Conservation (phyloP, 2,113 vertebrate genomes). For the Alligator mississippiensis region DNA sequence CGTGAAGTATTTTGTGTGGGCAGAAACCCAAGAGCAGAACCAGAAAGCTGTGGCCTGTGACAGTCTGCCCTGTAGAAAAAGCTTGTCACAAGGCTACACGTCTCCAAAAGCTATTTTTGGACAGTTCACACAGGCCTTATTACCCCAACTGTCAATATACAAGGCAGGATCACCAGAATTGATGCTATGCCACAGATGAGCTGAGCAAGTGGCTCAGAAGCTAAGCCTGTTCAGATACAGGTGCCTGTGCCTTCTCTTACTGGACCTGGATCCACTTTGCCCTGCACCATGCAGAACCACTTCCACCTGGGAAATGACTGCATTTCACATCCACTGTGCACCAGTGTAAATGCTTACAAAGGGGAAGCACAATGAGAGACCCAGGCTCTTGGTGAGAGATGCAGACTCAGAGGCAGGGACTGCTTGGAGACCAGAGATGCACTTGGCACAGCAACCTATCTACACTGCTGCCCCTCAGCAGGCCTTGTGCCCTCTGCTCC, state of each 20-base stretch:
- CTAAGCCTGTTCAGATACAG: not conserved
- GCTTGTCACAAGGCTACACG: slow-evolving; percentile 24
- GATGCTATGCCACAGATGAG: slow-evolving; percentile 1
- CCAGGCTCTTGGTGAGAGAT: not conserved
- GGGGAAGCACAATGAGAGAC: not conserved
- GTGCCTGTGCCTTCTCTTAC: not conserved
- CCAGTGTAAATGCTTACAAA: not conserved
- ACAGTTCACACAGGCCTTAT: not conserved
- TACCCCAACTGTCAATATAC: not conserved
- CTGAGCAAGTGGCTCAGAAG: not conserved
- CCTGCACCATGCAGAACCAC: not conserved
- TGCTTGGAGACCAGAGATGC: not conserved
- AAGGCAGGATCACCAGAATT: not conserved
- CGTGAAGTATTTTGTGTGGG: slow-evolving; percentile 18
- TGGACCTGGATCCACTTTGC: not conserved
- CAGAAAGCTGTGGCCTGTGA: not conserved
- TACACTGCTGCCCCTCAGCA: not conserved
- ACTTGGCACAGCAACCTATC: not conserved
- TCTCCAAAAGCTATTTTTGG: slow-evolving; percentile 52
- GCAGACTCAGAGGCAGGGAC: no score
- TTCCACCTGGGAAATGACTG: not conserved
- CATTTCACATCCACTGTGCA: not conserved
- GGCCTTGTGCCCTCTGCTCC: not conserved
- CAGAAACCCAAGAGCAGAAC: slow-evolving; percentile 41
- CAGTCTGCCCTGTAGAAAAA: slow-evolving; percentile 42